A percentile compares a stretch with the other conserved stretches of the same genome.
phyloP scores from a whole-genome alignment of 1,140 invertebrate species.

The Tetragnatha versicolor region DNA sequence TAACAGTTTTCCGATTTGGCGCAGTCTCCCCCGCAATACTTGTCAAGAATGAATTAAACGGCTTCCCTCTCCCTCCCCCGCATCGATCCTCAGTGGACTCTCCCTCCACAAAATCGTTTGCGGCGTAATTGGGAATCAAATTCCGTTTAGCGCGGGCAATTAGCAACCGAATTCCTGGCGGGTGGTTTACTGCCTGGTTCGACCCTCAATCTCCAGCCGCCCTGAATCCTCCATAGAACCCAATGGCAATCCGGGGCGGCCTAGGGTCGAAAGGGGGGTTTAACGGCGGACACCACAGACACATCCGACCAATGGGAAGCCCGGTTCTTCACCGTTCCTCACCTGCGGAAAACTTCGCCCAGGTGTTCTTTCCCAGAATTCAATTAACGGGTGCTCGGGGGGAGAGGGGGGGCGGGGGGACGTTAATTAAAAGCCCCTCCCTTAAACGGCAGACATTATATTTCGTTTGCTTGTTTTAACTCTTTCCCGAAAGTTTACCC shows the following conservation, averaged over 20 bases:
- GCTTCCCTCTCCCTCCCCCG: neutral
- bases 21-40: conserved; percentile 18
- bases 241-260: too few species aligned
- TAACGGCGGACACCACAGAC: conserved; percentile 47
- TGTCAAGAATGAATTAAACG: conserved; percentile 52
- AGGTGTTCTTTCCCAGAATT: conserved; percentile 55
- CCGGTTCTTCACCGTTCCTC: conserved; percentile 40
- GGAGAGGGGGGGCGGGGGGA: neutral
- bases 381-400: conserved; percentile 45
- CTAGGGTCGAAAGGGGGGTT: too few species aligned
- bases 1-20: conserved; percentile 52
- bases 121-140: conserved; percentile 52
- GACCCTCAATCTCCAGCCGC: too few species aligned
- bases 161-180: conserved; percentile 22
- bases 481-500: conserved; percentile 29
- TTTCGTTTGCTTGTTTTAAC: conserved; percentile 53
- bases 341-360: conserved; percentile 53
- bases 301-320: conserved; percentile 44
- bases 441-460: conserved; percentile 53
- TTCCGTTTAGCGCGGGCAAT: conserved; percentile 53
- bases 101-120: neutral
- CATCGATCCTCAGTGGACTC: conserved; percentile 43
- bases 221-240: too few species aligned
- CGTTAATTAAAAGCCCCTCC: conserved; percentile 51
- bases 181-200: conserved; percentile 42